Evolutionary conservation across 2,797 vertebrate genomes (phyloP).

Genomic region (Sebastes flavidus): DNA sequence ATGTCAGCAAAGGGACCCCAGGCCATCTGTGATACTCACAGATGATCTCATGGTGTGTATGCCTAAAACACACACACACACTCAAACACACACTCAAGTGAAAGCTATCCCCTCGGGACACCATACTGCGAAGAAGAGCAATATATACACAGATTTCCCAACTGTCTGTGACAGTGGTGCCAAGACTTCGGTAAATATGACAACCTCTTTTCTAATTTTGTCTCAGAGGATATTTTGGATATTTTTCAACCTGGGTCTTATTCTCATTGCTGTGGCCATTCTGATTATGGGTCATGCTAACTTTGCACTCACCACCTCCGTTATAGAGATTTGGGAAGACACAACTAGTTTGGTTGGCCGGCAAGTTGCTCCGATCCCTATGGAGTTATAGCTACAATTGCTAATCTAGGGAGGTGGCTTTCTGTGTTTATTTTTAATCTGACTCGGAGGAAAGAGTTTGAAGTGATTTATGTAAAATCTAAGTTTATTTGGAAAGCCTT

Average conservation of each 20-base stretch:
- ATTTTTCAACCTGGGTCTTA: neutral
- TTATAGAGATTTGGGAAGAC: neutral
- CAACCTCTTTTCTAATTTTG: neutral
- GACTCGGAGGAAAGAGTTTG: neutral
- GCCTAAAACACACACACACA: neutral
- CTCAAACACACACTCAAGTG: slow-evolving; percentile 10
- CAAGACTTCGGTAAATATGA: neutral
- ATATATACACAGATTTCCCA: neutral
- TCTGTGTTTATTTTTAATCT: neutral
- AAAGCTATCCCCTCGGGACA: slow-evolving; percentile 13
- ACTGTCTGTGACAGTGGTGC: neutral
- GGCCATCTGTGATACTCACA: slow-evolving; percentile 79
- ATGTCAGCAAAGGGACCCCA: slow-evolving; percentile 65
- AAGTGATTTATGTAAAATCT: neutral
- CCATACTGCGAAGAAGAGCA: neutral
- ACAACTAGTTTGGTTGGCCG: neutral
- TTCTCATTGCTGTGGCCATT: neutral
- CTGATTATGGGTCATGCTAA: neutral
- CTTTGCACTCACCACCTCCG: neutral
- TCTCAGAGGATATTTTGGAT: neutral
- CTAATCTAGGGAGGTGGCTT: neutral
- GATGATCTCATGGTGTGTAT: slow-evolving; percentile 44
- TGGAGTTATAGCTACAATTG: neutral
- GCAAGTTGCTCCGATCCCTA: no score
- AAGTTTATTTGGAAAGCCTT: neutral